Evolutionary conservation across 2,888 invertebrate genomes (phyloP).

Genomic region (Pseudococcus jackbeardsleyi): DNA sequence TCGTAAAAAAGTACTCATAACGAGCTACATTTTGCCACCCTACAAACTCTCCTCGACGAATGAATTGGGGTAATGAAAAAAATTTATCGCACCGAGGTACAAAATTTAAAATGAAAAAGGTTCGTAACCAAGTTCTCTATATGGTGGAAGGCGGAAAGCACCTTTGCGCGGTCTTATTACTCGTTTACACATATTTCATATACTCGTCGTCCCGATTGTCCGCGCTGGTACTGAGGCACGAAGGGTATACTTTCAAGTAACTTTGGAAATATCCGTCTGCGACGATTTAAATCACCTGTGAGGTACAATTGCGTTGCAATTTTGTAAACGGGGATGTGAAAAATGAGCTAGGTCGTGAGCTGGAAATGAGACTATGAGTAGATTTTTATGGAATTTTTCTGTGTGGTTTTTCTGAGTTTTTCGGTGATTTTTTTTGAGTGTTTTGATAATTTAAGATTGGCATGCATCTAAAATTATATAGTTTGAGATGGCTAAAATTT

Average conservation of each 20-base stretch:
- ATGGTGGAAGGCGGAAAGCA: not conserved
- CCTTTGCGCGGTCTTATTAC: constrained; percentile 7
- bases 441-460: too few relatives aligned
- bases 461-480: too few relatives aligned
- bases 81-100: constrained; percentile 38
- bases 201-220: not conserved
- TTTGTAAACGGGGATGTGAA: not conserved
- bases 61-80: constrained; percentile 46
- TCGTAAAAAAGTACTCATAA: constrained; percentile 45
- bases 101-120: constrained; percentile 50
- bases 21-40: constrained; percentile 30
- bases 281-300: not conserved
- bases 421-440: too few relatives aligned
- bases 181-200: constrained; percentile 27
- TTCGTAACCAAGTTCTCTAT: not conserved
- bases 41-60: constrained; percentile 42
- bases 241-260: not conserved
- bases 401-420: too few relatives aligned
- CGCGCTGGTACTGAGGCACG: not conserved
- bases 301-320: not conserved
- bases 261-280: not conserved
- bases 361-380: too few relatives aligned
- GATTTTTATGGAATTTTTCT: too few relatives aligned
- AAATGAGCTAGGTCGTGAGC: too few relatives aligned
- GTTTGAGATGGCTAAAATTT: too few relatives aligned